Evolutionary conservation across 1,140 invertebrate species (phyloP).

Genomic region (Trachelipus rathkii): DNA sequence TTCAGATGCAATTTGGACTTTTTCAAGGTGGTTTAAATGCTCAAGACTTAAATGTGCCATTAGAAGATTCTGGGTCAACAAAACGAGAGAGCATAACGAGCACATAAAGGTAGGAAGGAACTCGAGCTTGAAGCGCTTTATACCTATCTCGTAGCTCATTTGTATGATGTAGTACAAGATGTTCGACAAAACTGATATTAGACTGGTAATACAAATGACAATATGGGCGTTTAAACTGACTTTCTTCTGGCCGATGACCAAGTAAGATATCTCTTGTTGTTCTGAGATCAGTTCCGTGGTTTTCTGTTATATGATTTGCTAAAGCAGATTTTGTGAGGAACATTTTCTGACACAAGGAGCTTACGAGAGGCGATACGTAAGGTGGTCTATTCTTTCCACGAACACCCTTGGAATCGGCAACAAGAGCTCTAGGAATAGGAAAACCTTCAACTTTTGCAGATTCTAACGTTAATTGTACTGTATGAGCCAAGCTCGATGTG

Average conservation of each 20-base stretch:
- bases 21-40: conserved; percentile 21
- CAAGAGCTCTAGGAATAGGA: conserved; percentile 32
- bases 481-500: conserved; percentile 37
- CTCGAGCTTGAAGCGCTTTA: conserved; percentile 34
- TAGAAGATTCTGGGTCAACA: conserved; percentile 39
- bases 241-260: no score
- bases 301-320: no score
- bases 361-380: no score
- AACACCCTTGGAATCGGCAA: conserved; percentile 31
- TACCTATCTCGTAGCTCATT: conserved; percentile 28
- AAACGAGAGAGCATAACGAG: conserved; percentile 40
- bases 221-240: conserved; percentile 23
- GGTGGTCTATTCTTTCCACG: no score
- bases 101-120: conserved; percentile 31
- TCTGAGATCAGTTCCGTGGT: no score
- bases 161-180: conserved; percentile 36
- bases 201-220: conserved; percentile 36
- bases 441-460: conserved; percentile 32
- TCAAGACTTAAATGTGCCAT: conserved; percentile 40
- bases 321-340: no score
- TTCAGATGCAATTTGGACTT: neutral
- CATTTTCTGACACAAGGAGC: no score
- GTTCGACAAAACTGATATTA: conserved; percentile 35
- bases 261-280: no score
- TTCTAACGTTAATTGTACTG: conserved; percentile 34